These are phyloP conservation scores for Orius insidiosus DNA, from an alignment of 1,140 invertebrate genomes.

Conservation along the genomic window DNA sequence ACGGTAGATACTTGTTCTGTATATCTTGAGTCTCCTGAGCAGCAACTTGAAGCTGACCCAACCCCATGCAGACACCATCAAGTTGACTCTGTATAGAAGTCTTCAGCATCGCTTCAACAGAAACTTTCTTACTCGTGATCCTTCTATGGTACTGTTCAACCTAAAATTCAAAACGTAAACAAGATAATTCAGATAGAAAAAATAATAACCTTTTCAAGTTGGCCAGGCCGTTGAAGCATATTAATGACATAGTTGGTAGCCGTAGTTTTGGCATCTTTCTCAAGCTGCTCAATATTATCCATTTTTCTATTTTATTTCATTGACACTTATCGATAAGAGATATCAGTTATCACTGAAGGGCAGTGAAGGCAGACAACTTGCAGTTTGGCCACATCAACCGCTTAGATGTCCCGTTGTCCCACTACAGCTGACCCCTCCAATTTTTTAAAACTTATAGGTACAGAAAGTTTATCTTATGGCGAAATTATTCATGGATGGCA, in stretches of 20 bases:
- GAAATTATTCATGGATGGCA: too few species aligned
- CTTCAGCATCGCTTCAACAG: slow-evolving; percentile 92
- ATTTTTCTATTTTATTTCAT: too few species aligned
- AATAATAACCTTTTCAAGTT: slow-evolving; percentile 71
- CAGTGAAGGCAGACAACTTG: too few species aligned
- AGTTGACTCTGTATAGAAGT: slow-evolving; percentile 97
- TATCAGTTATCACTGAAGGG: too few species aligned
- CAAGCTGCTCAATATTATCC: slow-evolving; percentile 39
- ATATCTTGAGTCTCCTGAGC: slow-evolving; percentile 62
- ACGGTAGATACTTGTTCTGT: slow-evolving; percentile 32
- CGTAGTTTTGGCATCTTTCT: slow-evolving; percentile 64
- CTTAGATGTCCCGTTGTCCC: too few species aligned
- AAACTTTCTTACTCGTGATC: slow-evolving; percentile 70
- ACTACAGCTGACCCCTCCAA: too few species aligned
- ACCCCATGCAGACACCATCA: slow-evolving; percentile 83
- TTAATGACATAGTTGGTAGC: slow-evolving; percentile 83
- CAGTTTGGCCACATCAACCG: too few species aligned
- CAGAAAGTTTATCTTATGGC: too few species aligned
- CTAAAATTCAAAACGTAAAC: slow-evolving; percentile 24
- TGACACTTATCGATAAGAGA: too few species aligned
- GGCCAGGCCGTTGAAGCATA: slow-evolving; percentile 85
- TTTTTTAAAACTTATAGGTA: too few species aligned
- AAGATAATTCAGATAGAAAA: background rate
- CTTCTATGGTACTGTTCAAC: slow-evolving; percentile 69
- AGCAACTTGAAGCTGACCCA: slow-evolving; percentile 74